Evolutionary conservation across 2,797 vertebrate species (phyloP).

Genomic region (Intellagama lesueurii): DNA sequence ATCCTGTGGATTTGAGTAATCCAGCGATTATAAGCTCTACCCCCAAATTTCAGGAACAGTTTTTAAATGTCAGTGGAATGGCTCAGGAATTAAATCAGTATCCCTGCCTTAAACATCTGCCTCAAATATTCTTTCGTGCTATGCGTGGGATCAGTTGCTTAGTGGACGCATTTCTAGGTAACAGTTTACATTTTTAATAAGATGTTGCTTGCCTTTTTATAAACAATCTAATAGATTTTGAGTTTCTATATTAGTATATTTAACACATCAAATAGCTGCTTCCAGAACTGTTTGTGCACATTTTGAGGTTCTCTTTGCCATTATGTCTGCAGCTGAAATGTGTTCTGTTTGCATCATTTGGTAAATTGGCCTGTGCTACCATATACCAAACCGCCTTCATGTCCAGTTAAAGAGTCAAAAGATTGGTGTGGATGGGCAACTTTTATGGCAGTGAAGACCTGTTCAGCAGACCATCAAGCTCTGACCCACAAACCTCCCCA

Average conservation of each 20-base stretch:
- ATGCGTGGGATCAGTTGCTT: slow-evolving; percentile 91
- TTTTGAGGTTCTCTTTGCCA: background rate
- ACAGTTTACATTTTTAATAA: slow-evolving; percentile 61
- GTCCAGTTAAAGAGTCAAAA: background rate
- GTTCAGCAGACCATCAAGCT: background rate
- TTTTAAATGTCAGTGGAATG: slow-evolving; percentile 91
- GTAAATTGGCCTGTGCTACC: background rate
- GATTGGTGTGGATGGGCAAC: background rate
- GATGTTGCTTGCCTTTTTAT: slow-evolving; percentile 27
- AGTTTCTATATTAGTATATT: background rate
- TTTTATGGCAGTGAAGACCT: background rate
- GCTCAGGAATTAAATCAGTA: slow-evolving; percentile 94
- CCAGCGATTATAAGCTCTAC: slow-evolving; percentile 95
- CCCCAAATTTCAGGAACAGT: slow-evolving; percentile 90
- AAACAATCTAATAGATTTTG: slow-evolving; percentile 26
- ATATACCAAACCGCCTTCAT: background rate
- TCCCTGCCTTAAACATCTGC: slow-evolving; percentile 92
- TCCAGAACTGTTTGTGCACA: background rate
- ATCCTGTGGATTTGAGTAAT: slow-evolving; percentile 92
- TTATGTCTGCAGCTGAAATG: background rate
- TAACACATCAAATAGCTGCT: background rate
- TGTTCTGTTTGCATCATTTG: slow-evolving; percentile 20
- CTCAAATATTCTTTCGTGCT: slow-evolving; percentile 92
- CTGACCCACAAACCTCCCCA: background rate
- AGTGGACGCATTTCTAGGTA: slow-evolving; percentile 95